A percentile compares a stretch with the other conserved stretches of the same genome.
These are phyloP conservation scores for Uloborus diversus DNA, from an alignment of 1,140 invertebrate species.

Conservation along the genomic window DNA sequence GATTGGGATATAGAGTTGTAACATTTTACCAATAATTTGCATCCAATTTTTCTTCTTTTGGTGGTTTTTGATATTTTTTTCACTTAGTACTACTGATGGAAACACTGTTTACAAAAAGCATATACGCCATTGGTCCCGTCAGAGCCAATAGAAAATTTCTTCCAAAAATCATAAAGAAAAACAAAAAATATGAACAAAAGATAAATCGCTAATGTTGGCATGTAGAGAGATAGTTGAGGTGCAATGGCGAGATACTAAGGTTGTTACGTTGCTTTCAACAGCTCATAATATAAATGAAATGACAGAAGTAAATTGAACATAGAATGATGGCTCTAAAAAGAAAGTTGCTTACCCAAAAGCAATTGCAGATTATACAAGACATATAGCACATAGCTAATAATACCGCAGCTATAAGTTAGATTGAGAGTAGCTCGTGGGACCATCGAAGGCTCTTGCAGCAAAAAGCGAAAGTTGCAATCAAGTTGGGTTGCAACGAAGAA, in stretches of 20 bases:
- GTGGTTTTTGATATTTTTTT: conserved; percentile 8
- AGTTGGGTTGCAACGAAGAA: conserved; percentile 20
- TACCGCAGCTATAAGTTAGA: conserved; percentile 27
- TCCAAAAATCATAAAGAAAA: conserved; percentile 2
- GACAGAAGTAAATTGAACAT: conserved; percentile 17
- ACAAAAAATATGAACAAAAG: conserved; percentile 6
- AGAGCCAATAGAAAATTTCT: background rate
- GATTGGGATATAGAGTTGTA: conserved; percentile 7
- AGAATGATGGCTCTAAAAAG: conserved; percentile 26
- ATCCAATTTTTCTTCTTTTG: background rate
- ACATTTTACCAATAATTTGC: conserved; percentile 10
- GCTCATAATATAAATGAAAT: conserved; percentile 30
- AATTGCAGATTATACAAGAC: conserved; percentile 25
- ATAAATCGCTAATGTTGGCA: background rate
- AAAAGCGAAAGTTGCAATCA: conserved; percentile 41
- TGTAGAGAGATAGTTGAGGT: conserved; percentile 8
- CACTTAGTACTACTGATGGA: background rate
- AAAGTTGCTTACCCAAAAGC: conserved; percentile 22
- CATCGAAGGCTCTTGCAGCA: conserved; percentile 20
- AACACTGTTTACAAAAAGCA: conserved; percentile 9
- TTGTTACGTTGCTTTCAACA: conserved; percentile 23
- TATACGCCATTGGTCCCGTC: background rate
- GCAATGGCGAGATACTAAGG: conserved; percentile 2
- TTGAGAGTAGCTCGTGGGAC: conserved; percentile 12
- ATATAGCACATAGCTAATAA: conserved; percentile 21